Conservation (phyloP, 2,888 invertebrate species). For the Ormyrus pomaceus region DNA sequence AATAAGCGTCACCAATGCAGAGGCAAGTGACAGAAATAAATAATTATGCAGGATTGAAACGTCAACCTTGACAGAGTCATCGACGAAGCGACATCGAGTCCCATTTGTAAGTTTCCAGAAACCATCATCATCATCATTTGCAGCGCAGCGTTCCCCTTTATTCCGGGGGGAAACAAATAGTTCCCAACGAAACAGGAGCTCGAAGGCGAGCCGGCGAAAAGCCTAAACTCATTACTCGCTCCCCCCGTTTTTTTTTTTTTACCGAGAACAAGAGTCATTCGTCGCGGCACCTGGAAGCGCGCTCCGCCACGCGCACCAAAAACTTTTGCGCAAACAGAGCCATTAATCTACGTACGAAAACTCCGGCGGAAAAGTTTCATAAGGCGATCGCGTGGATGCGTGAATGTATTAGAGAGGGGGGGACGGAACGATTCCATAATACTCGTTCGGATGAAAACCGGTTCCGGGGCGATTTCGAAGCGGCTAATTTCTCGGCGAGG, state of each 20-base stretch:
- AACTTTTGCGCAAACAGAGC: slow-evolving; percentile 26
- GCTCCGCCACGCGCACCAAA: not conserved
- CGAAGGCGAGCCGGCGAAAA: too few species aligned
- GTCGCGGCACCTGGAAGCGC: not conserved
- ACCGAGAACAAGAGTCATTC: not conserved
- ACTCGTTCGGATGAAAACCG: slow-evolving; percentile 38
- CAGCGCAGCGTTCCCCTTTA: too few species aligned
- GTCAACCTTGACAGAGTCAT: too few species aligned
- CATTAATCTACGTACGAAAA: slow-evolving; percentile 15
- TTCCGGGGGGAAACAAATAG: too few species aligned
- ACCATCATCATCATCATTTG: too few species aligned
- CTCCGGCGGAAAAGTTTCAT: slow-evolving; percentile 24
- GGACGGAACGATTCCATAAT: slow-evolving; percentile 24
- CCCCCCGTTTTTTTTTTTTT: not conserved
- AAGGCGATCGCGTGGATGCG: not conserved
- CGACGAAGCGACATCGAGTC: too few species aligned
- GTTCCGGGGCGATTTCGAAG: slow-evolving; percentile 42
- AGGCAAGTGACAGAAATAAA: too few species aligned
- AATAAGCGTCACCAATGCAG: too few species aligned
- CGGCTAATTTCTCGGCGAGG: slow-evolving; percentile 24
- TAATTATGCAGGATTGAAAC: too few species aligned
- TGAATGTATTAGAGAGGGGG: not conserved
- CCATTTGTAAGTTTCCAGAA: too few species aligned
- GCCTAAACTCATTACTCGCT: too few species aligned
- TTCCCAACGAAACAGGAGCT: too few species aligned